phyloP scores from a whole-genome alignment of 2,888 invertebrate species.

The Eudasyphora cyanicolor region DNA sequence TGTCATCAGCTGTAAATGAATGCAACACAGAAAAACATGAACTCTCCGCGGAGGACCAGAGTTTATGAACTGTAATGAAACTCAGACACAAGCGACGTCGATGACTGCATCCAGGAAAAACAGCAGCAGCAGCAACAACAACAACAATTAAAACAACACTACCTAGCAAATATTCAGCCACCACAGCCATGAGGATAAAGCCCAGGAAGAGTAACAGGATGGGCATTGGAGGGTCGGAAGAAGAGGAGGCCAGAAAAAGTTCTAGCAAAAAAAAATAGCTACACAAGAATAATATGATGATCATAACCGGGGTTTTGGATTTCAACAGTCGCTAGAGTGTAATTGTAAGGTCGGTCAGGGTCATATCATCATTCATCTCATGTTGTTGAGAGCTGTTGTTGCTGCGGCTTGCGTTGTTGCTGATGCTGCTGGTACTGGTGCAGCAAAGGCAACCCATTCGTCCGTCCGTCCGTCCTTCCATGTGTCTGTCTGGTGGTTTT shows the following conservation, averaged over 20 bases:
- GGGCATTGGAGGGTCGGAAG: background rate
- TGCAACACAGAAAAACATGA: background rate
- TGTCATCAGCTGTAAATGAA: constrained; percentile 9
- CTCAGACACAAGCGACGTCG: background rate
- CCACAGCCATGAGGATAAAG: background rate
- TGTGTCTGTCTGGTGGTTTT: background rate
- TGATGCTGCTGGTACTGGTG: constrained; percentile 36
- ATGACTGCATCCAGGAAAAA: background rate
- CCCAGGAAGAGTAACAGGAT: background rate
- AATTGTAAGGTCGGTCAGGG: constrained; percentile 61
- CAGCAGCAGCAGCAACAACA: constrained; percentile 22
- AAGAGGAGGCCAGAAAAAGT: background rate
- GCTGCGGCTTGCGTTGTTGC: constrained; percentile 30
- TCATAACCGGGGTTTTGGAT: constrained; percentile 8
- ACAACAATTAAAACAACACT: constrained; percentile 24
- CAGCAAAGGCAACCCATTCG: background rate
- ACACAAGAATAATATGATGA: background rate
- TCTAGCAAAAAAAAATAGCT: background rate
- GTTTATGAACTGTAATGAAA: constrained; percentile 18
- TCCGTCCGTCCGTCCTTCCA: background rate
- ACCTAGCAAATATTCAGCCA: no score
- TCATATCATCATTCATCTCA: constrained; percentile 54
- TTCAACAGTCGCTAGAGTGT: constrained; percentile 7
- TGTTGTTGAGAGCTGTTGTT: constrained; percentile 12
- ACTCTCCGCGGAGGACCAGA: background rate